Percentiles rank a stretch among this genome's conserved stretches.
These are phyloP conservation scores for Scolopax mira DNA, from an alignment of 2,113 vertebrate species.

Conservation along the genomic window DNA sequence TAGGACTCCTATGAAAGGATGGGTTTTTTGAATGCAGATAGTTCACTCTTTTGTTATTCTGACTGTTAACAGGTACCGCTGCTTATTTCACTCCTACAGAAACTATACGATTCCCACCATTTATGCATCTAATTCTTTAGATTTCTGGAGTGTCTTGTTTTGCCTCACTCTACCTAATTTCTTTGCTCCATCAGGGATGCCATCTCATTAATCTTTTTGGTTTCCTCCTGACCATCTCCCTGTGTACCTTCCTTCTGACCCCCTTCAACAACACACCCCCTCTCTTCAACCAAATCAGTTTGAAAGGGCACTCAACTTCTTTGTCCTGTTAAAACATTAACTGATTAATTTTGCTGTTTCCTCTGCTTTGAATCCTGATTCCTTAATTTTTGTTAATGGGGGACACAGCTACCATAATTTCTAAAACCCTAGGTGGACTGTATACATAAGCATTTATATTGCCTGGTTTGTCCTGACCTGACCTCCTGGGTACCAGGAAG, in stretches of 20 bases:
- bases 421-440: accelerated
- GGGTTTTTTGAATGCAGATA: background rate
- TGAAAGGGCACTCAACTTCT: background rate
- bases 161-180: background rate
- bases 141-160: background rate
- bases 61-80: background rate
- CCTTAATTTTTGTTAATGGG: background rate
- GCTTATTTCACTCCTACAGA: background rate
- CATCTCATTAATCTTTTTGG: background rate
- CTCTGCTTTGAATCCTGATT: background rate
- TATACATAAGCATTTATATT: background rate
- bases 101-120: background rate
- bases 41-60: background rate
- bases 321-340: no score
- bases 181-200: background rate
- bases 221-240: background rate
- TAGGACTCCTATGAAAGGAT: background rate
- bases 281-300: background rate
- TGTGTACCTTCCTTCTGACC: background rate
- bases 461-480: background rate
- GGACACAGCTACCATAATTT: background rate
- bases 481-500: background rate
- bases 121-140: background rate
- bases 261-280: background rate
- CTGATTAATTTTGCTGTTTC: background rate